A percentile compares a stretch with the other conserved stretches of the same genome.
phyloP scores from a whole-genome alignment of 2,888 invertebrate genomes.

The Eurytoma californica region DNA sequence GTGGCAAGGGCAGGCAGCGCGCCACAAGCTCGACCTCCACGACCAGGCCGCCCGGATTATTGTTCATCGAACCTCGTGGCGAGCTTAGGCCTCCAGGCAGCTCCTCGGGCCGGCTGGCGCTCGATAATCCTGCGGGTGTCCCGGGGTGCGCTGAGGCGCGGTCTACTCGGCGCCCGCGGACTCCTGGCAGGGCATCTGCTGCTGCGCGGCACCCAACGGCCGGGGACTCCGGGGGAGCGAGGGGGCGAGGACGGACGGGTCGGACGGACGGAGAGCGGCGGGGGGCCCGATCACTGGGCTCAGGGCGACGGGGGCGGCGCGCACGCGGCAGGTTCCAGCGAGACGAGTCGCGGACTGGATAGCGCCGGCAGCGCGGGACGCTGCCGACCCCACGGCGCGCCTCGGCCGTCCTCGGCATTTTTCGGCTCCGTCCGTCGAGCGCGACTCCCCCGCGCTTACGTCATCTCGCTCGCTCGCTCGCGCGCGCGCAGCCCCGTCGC shows the following conservation, averaged over 20 bases:
- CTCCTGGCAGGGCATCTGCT: no score
- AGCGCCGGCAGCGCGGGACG: slow-evolving; percentile 61
- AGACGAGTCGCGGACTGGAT: slow-evolving; percentile 51
- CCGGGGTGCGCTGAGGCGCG: slow-evolving; percentile 1
- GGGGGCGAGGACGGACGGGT: no score
- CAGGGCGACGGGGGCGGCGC: neutral
- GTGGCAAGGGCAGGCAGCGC: slow-evolving; percentile 63
- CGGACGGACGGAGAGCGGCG: neutral
- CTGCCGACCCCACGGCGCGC: slow-evolving; percentile 49
- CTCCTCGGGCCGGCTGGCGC: neutral
- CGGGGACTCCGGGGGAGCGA: neutral
- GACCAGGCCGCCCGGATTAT: slow-evolving; percentile 66
- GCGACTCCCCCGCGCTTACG: slow-evolving; percentile 27
- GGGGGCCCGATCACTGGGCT: neutral
- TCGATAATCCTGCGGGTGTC: slow-evolving; percentile 35
- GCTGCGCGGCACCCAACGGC: neutral
- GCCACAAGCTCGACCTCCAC: slow-evolving; percentile 71
- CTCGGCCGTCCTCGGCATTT: slow-evolving; percentile 63
- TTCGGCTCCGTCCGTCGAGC: slow-evolving; percentile 62
- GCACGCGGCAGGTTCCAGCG: slow-evolving; percentile 10
- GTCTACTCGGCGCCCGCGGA: neutral
- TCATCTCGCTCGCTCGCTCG: neutral
- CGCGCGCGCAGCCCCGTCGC: neutral
- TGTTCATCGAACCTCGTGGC: slow-evolving; percentile 65
- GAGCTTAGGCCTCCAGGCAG: neutral